Base-by-base conservation (phyloP, 2,888 invertebrate species). In the Nysson spinosus region DNA sequence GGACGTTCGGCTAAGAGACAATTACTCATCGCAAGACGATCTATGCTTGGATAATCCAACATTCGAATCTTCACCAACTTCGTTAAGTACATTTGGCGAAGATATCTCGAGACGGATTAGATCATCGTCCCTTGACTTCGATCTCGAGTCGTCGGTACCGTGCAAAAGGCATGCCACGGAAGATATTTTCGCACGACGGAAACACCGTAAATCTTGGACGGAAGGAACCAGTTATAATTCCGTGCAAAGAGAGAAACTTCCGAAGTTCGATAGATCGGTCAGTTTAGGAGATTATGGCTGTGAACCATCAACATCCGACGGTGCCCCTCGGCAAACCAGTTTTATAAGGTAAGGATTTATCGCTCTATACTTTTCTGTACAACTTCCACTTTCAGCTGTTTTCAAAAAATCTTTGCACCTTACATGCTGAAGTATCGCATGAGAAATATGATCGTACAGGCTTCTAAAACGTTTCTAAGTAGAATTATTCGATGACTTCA, bases 191-290 rank as follows among this genome's bases (percentile, higher is more conserved):
- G 39, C 37, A 11, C 64, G 35, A 20, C 55, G 67, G 22, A 46
- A 39, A 20, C 61, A 75, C 44, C 69, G 73, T 32, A 75, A 75
- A 69, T 75, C 75, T 4, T 75, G 76, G 76, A 69, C 75, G 0
- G 76, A 75, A 54, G 72, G 76, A 5, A 46, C 55, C 4, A 69
- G 19, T 1, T 17, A 44, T 1, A 55, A 46, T 11, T 34, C 20
- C 7, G 2, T 4, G n/a, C n/a, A n/a, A n/a, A n/a, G n/a, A n/a
- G n/a, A n/a, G n/a, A n/a, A n/a, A n/a, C n/a, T n/a, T n/a, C n/a
- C n/a, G n/a, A n/a, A n/a, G 4, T 47, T 65, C 40, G 57, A 68
- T 9, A 70, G 70, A 32, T 76, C 65, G 2, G 55, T n/a, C 4
- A 68, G 70, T 17, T 43, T 76, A 4, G 60, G 55, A n/a, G 73